Evolutionary conservation across 2,888 invertebrate genomes (phyloP), one percentile per base, ranked within the genome.

Genomic region (Melieria picta): DNA sequence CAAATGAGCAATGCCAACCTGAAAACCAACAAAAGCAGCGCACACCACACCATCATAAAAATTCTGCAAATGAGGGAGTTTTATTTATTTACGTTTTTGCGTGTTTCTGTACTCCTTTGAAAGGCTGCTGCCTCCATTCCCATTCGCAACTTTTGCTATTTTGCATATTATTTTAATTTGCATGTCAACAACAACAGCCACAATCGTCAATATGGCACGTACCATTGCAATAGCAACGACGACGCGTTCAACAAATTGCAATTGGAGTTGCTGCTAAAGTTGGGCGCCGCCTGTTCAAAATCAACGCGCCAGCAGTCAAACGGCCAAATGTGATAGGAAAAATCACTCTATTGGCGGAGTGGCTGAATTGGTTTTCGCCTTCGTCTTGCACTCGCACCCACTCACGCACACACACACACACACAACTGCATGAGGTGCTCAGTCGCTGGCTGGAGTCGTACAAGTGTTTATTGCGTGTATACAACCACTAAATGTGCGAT

Each of bases 171-270:
- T 68, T 69, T 69, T 74, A 75, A 75, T 77, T 78, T 76, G 72
- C 76, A 74, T 78, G 74, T 73, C 67, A 69, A 73, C 65, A 67
- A 60, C 45, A 65, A 56, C 65, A 57, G 56, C 56, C 46, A 56
- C 67, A 78, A 78, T 76, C 73, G 66, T 67, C 75, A 73, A 75
- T 76, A 74, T 77, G 75, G 75, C 78, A 78, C 78, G 78, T 78
- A 76, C 73, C 71, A 74, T 61, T 72, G 60, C 67, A 67, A 67
- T 66, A 67, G 46, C 60, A 43, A 48, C 56, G 62, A 57, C 30
- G 63, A 69, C 9, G 13, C 42, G 11, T 16, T 47, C 13, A 69
- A 7, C 55, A 69, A 63, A 63, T 63, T 69, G 56, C 47, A 57
- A 62, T 69, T 48, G 62, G 48, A 47, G 47, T 68, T 62, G 66